Conservation (phyloP, 2,797 vertebrate species). For the Falco columbarius region DNA sequence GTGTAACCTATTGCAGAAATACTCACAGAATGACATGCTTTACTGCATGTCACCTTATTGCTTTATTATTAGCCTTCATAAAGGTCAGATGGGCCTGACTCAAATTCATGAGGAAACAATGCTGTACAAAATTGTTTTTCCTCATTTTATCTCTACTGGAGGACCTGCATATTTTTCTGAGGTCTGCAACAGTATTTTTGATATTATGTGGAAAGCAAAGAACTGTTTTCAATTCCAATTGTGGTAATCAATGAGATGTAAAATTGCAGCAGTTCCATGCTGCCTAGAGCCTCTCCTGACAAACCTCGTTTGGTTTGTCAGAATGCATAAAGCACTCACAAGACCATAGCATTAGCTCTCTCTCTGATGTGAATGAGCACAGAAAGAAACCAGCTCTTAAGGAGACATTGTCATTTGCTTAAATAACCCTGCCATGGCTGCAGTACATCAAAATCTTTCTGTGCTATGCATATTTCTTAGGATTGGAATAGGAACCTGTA, state of each 20-base stretch:
- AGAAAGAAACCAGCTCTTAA: conserved; percentile 51
- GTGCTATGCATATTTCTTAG: neutral
- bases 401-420: conserved; percentile 45
- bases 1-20: conserved; percentile 11
- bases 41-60: neutral
- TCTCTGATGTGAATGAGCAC: conserved; percentile 8
- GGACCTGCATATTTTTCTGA: neutral
- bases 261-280: conserved; percentile 70
- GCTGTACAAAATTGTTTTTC: neutral
- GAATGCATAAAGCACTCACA: conserved; percentile 65
- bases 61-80: conserved; percentile 50
- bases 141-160: neutral
- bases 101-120: neutral
- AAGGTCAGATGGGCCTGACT: conserved; percentile 39
- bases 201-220: conserved; percentile 14
- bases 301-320: conserved; percentile 70
- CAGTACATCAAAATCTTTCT: neutral
- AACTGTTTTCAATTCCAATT: conserved; percentile 53
- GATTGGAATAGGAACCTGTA: neutral
- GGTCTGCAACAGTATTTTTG: conserved; percentile 15
- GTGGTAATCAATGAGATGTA: conserved; percentile 74
- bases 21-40: conserved; percentile 17
- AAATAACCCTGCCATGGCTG: conserved; percentile 11
- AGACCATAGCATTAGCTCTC: conserved; percentile 50
- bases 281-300: conserved; percentile 68